Evolutionary conservation across 2,113 vertebrate genomes (phyloP), one percentile per base, ranked within the genome.

Genomic region (Meriones unguiculatus): DNA sequence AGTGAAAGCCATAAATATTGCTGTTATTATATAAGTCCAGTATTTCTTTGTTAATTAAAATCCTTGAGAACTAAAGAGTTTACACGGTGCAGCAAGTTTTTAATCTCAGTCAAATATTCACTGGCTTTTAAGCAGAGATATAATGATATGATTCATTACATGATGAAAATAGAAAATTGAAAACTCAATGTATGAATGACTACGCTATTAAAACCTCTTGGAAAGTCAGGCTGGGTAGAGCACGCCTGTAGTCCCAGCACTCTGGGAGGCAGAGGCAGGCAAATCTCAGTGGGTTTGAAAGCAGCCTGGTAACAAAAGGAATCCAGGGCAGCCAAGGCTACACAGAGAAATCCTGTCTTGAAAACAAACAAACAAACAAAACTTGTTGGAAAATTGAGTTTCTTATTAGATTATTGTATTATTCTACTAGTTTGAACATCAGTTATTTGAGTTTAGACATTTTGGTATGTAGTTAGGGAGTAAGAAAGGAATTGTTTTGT

Each of bases 21-120:
- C 1, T 57, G 50, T 70, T 92, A 50, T 35, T 50, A 35, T 5
- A 80, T 0, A 90, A 30, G 4, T 86, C 35, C 38, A 76, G 14
- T 46, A 32, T 92, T 85, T 4, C 14, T 89, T 76, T 90, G 32
- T 54, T 90, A 87, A 93, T 46, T 78, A 86, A 80, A 50, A 80
- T 75, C 69, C 64, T 9, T 17, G 38, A 12, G 38, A 90, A 87
- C 67, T 93, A n/a, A 81, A 0, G 10, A 89, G 20, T 8, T n/a
- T 64, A 90, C 11, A 1, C 24, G 54, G 13, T 28, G 3, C 0
- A 82, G 11, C 4, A 46, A 64, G 46, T 8, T 54, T 92, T 90
- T 50, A 82, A 72, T 6, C 4, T 81, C 50, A 25, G 35, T 46
- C 73, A 17, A 84, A 89, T 67, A 52, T 7, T 85, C 4, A 81